Evolutionary conservation across 2,797 vertebrate genomes (phyloP), one percentile per base, ranked within the genome.

Genomic region (Decapterus maruadsi): DNA sequence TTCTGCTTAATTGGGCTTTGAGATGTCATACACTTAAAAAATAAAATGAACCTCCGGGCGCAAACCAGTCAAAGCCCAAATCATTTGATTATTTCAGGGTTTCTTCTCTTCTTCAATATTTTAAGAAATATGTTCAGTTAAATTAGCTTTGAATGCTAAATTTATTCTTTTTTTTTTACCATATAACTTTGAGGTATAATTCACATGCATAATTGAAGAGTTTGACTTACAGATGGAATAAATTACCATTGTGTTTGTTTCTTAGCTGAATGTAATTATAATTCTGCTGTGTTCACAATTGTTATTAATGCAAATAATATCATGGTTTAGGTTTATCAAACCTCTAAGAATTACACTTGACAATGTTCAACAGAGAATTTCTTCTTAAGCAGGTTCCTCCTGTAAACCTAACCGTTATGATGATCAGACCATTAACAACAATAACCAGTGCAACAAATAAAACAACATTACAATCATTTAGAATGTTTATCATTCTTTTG

Each of bases 1-100:
- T 48, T 63, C 58, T 72, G 84, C 77, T 79, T 87, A 86, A 89
- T 79, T 87, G 74, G 84, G 77, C 89, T 83, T 72, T 65, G 72
- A 87, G 71, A 90, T 77, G 67, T 77, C 68, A 53, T 34, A 51
- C 5, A 46, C 66, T 79, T 77, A 34, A 36, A 63, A 61, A 34
- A 48, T 72, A 61, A 56, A 36, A 65, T 19, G 14, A 76, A 58
- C 22, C 66, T 70, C 72, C 51, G 20, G 69, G 68, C 73, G 64
- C 43, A 79, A 71, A 75, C 75, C 43, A 76, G 43, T 81, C 46
- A 8, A 68, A 83, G 54, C 29, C 46, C 34, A 77, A 71, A 77
- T 71, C 42, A 68, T 79, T 71, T 68, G 54, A 78, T 73, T 82
- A 70, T 71, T 65, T 80, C 66, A 29, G 34, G 8, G 16, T 75